Conservation (phyloP, 37 sponge, comb jelly and placozoan genomes). For the Mnemiopsis leidyi region DNA sequence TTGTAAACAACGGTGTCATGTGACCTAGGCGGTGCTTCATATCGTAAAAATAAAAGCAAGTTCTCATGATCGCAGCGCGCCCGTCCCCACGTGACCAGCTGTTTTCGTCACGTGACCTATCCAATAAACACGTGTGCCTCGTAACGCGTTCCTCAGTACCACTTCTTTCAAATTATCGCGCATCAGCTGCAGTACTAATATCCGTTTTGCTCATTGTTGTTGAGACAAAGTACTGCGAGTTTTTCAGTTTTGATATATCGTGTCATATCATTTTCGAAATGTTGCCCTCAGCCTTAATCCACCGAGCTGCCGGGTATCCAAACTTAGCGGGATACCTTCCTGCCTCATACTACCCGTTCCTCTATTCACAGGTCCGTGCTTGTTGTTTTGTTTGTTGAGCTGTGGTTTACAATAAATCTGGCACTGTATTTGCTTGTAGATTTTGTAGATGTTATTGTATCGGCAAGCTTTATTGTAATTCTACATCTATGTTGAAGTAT, state of each 20-base stretch:
- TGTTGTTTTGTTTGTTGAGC: not conserved
- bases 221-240: not conserved
- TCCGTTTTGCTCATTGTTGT: not conserved
- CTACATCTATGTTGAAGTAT: too few relatives aligned
- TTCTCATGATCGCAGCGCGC: not conserved
- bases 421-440: not conserved
- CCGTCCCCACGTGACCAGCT: not conserved
- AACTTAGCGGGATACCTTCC: not conserved
- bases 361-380: constrained; percentile 33
- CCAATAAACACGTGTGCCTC: not conserved
- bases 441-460: too few relatives aligned
- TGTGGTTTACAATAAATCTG: not conserved
- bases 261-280: not conserved
- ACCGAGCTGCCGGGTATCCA: not conserved
- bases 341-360: constrained; percentile 29
- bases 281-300: not conserved
- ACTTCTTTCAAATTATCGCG: not conserved
- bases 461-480: too few relatives aligned
- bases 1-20: constrained; percentile 12
- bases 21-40: constrained; percentile 18
- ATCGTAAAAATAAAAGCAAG: constrained; percentile 8
- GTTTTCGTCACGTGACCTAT: constrained; percentile 24
- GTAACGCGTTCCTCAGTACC: not conserved
- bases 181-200: not conserved
- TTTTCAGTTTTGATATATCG: not conserved